Evolutionary conservation across 2,797 vertebrate genomes (phyloP).

Genomic region (Prunella strophiata): DNA sequence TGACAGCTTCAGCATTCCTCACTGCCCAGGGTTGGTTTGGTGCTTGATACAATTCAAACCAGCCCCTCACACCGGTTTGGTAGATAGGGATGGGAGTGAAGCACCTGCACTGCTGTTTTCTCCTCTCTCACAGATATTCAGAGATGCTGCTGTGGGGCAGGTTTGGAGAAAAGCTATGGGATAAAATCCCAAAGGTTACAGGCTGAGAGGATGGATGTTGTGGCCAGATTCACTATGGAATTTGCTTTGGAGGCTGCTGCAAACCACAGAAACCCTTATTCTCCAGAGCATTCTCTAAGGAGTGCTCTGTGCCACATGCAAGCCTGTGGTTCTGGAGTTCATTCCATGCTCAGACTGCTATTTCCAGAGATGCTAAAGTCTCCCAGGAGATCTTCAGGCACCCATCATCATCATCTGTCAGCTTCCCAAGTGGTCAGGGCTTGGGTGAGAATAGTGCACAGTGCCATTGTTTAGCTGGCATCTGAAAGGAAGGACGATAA

Average conservation of each 20-base stretch:
- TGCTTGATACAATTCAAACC: neutral
- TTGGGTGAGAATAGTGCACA: neutral
- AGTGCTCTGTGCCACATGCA: rapidly evolving
- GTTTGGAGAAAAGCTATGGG: neutral
- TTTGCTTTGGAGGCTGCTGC: neutral
- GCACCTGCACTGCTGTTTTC: too few species aligned
- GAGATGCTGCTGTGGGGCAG: neutral
- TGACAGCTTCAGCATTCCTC: neutral
- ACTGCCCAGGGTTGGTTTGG: neutral
- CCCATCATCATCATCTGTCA: neutral
- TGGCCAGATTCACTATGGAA: neutral
- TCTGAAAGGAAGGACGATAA: rapidly evolving
- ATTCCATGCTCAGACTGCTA: neutral
- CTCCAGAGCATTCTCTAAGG: neutral
- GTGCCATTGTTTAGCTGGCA: rapidly evolving
- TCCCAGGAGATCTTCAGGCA: neutral
- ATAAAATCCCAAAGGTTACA: neutral
- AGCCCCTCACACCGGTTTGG: neutral
- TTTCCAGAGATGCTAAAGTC: neutral
- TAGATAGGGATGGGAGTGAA: neutral
- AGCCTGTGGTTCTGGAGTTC: rapidly evolving
- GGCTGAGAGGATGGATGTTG: neutral
- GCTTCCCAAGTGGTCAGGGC: neutral
- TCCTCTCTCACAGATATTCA: neutral
- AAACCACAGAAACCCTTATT: neutral